These are phyloP conservation scores for Arctocebus calabarensis DNA, from an alignment of 2,797 vertebrate species.

Conservation along the genomic window DNA sequence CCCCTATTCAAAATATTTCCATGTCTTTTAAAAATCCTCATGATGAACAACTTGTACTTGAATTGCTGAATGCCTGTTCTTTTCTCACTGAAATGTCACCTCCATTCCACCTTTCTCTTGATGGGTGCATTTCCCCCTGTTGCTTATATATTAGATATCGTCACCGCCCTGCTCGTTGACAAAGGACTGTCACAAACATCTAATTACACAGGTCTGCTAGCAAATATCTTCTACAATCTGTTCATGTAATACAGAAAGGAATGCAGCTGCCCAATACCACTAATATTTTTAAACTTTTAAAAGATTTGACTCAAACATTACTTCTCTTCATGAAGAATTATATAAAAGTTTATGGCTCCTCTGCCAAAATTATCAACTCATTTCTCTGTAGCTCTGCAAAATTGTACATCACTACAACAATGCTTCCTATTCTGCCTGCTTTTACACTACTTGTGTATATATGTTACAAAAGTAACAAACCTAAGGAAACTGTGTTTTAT, in stretches of 20 bases:
- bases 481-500: background rate
- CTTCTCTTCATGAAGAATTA: background rate
- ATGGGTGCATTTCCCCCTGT: background rate
- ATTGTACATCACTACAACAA: conserved; percentile 9
- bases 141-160: background rate
- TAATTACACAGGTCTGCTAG: background rate
- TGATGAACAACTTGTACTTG: background rate
- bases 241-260: background rate
- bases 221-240: background rate
- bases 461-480: background rate
- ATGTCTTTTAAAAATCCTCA: background rate
- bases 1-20: background rate
- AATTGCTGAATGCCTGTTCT: background rate
- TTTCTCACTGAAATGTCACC: background rate
- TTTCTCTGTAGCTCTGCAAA: background rate
- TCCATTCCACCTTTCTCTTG: background rate
- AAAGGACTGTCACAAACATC: background rate
- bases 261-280: background rate
- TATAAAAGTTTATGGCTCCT: background rate
- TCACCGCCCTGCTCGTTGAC: background rate
- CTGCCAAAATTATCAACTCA: background rate
- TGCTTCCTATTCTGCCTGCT: background rate
- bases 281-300: background rate
- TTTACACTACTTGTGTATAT: background rate
- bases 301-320: background rate